These are phyloP conservation scores for Hestina assimilis DNA, from an alignment of 1,140 invertebrate species.

Conservation along the genomic window DNA sequence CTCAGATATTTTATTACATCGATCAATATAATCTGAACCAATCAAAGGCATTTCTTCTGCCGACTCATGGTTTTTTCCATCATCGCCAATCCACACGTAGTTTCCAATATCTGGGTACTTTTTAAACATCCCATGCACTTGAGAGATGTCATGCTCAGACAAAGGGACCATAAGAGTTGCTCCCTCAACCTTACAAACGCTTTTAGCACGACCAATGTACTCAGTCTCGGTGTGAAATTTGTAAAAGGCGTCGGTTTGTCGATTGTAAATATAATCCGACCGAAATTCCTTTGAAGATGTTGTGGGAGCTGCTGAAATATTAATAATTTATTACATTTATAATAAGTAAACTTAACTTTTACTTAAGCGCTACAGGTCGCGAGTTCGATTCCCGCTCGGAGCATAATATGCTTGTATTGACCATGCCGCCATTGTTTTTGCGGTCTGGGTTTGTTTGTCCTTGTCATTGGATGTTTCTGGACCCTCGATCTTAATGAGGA, in stretches of 20 bases:
- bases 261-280: conserved; percentile 46
- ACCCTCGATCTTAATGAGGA: too few species aligned
- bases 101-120: conserved; percentile 45
- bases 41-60: not conserved
- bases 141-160: conserved; percentile 31
- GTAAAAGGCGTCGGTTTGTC: conserved; percentile 46
- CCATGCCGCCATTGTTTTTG: too few species aligned
- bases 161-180: conserved; percentile 31
- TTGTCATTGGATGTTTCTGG: too few species aligned
- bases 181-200: conserved; percentile 36
- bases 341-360: too few species aligned
- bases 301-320: not conserved
- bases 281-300: conserved; percentile 35
- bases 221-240: conserved; percentile 43
- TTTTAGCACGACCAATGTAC: not conserved
- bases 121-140: conserved; percentile 49
- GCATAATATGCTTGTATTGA: too few species aligned
- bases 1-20: too few species aligned
- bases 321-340: not conserved
- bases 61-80: conserved; percentile 30
- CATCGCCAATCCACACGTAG: conserved; percentile 35
- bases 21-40: not conserved
- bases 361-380: not conserved
- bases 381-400: too few species aligned
- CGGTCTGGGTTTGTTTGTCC: too few species aligned